Base-by-base conservation (phyloP, 1,140 invertebrate species). In the Drosophila persimilis region DNA sequence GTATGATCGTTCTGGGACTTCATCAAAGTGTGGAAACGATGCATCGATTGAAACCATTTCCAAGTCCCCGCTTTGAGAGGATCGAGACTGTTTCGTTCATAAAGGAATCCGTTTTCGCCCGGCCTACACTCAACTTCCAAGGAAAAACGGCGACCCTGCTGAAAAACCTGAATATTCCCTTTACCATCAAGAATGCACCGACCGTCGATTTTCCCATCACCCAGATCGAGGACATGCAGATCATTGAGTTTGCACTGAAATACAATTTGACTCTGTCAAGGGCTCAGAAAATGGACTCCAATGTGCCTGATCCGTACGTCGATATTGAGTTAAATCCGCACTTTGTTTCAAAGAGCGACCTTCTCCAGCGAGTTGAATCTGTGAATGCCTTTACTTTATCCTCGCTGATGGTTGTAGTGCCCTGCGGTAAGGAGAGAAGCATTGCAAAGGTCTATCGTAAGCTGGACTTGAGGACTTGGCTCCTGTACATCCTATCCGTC, bases 381-480 rank as follows among this genome's bases (percentile, higher is more conserved):
- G 52, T 31, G 0, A 52, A 63, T 51, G 0, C 52, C 0, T n/a
- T 55, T 13, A 6, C 8, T 1, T 1, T 22, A 3, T 11, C 31
- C 0, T 56, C 54, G 1, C 2, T 76, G 0, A 52, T 73, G 0
- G 41, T 76, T 6, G 46, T 81, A 2, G 62, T 77, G 13, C 77
- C 78, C 0, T 80, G 78, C 31, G 48, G 52, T 3, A 13, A 52
- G 15, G 1, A 44, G 1, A 31, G 44, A 26, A 43, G 22, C 9
- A 17, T 81, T 9, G 26, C n/a, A 1, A 65, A 80, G 17, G 44
- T 65, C 0, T 73, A 46, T 6, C 46, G 11, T 3, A 13, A 46
- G 6, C 5, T 77, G 0, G 11, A 39, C 9, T 31, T 53, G 3
- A 22, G 46, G 22, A 17, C 9, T 1, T 64, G 54, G 24, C 20